Base-by-base conservation (phyloP, 1,140 invertebrate genomes). In the Melanaphis sacchari region DNA sequence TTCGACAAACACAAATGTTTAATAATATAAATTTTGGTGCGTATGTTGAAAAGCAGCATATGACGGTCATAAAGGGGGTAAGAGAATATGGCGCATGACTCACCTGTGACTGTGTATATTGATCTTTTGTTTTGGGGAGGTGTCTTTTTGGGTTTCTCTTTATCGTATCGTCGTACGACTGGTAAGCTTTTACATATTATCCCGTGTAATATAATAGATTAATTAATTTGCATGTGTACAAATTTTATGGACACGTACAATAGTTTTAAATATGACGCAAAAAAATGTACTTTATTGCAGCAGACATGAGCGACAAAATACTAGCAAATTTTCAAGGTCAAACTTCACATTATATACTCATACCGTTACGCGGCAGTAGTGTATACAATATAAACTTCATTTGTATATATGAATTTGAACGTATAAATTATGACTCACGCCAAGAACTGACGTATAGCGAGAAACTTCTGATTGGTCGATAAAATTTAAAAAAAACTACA, bases 251-350 rank as follows among this genome's bases (percentile, higher is more conserved):
- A 24, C 31, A 15, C 85, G 43, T 46, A n/a, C 31, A n/a, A 46
- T 7, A 46, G 36, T 46, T 88, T 46, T 88, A 89, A 89, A 89
- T 52, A 38, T n/a, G 7, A 38, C 43, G 36, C 87, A 38, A 52
- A 49, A 49, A 88, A 52, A 38, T 24, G 87, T 52, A 89, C 26
- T 52, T 52, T 52, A 52, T 6, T 40, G 31, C 31, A 82, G 24
- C 52, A 90, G 40, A 84, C 66, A 91, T 24, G 36, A 36, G 31
- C 91, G 31, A 84, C 21, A 52, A 92, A 92, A 92, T 84, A 92
- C 36, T 84, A 84, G 18, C 91, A 15, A 92, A 92, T 84, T 92
- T 92, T 92, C 91, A 92, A 92, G 91, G 91, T 84, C 91, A 46
- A 49, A 84, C 46, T 92, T 91, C 49, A 49, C 81, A 84, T 82